Conservation (phyloP, 2,797 vertebrate genomes). For the Acanthurus tractus region DNA sequence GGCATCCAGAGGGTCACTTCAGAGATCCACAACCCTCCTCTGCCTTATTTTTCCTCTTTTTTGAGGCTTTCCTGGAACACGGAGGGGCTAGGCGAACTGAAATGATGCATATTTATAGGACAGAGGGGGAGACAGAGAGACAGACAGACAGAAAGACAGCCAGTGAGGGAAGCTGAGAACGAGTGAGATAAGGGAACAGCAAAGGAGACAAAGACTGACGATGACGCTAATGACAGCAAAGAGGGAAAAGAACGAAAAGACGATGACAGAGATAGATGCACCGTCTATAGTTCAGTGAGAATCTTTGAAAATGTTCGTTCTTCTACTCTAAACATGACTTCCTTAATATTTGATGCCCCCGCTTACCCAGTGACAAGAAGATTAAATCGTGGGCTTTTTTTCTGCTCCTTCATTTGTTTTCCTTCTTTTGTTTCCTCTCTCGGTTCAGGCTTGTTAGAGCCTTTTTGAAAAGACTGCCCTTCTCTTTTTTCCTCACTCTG, state of each 20-base stretch:
- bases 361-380: conserved; percentile 72
- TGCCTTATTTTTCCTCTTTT: conserved; percentile 35
- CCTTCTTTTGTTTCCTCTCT: conserved; percentile 27
- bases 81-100: conserved; percentile 35
- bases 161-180: not conserved
- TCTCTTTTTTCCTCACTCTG: not conserved
- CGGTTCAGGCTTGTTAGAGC: conserved; percentile 22
- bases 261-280: conserved; percentile 40
- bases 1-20: conserved; percentile 64
- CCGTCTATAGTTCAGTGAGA: conserved; percentile 19
- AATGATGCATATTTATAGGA: conserved; percentile 73
- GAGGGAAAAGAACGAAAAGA: conserved; percentile 31
- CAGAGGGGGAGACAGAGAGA: conserved; percentile 27
- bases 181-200: conserved; percentile 23
- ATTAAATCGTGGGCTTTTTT: conserved; percentile 73
- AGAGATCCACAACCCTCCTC: conserved; percentile 51
- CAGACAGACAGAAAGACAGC: conserved; percentile 44
- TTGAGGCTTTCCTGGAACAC: conserved; percentile 61
- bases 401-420: conserved; percentile 28
- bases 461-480: conserved; percentile 18
- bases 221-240: conserved; percentile 36
- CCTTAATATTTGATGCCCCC: conserved; percentile 87
- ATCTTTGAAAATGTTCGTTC: conserved; percentile 18
- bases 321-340: conserved; percentile 43
- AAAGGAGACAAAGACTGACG: conserved; percentile 48